Percentiles rank a stretch among this genome's conserved stretches.
Evolutionary conservation across 2,797 vertebrate species (phyloP).

Genomic region (Petrocephalus sullivani): DNA sequence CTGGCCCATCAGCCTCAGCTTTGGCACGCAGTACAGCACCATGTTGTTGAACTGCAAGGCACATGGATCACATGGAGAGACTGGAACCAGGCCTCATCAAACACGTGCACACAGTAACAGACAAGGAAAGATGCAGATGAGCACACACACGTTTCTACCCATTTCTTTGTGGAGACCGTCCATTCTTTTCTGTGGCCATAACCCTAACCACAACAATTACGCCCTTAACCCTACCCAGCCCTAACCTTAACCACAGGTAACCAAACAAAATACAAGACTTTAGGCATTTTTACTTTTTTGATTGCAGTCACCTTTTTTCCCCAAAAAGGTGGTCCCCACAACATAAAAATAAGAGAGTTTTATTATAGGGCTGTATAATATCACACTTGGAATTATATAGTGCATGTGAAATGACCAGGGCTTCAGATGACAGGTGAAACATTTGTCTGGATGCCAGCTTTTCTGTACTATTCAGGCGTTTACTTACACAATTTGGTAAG

Average conservation of each 20-base stretch:
- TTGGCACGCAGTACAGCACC: constrained; percentile 95
- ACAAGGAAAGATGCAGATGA: constrained; percentile 15
- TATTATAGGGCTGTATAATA: neutral
- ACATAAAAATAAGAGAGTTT: neutral
- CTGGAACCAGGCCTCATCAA: neutral
- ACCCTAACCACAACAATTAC: neutral
- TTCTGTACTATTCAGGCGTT: no score
- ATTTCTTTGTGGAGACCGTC: neutral
- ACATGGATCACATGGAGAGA: constrained; percentile 24
- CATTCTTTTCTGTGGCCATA: neutral
- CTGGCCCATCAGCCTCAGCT: constrained; percentile 89
- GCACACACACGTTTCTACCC: neutral
- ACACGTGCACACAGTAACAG: neutral
- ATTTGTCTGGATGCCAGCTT: no score
- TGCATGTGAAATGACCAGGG: no score
- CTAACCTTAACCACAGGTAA: neutral
- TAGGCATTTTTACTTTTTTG: no score
- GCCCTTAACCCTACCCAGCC: neutral
- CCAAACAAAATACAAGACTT: neutral
- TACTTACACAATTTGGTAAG: no score
- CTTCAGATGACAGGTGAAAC: no score
- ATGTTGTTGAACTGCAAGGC: constrained; percentile 88
- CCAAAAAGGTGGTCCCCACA: no score
- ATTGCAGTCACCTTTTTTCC: no score
- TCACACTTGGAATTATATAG: no score